These are phyloP conservation scores for Pitangus sulphuratus DNA, from an alignment of 2,797 vertebrate species.

Conservation along the genomic window DNA sequence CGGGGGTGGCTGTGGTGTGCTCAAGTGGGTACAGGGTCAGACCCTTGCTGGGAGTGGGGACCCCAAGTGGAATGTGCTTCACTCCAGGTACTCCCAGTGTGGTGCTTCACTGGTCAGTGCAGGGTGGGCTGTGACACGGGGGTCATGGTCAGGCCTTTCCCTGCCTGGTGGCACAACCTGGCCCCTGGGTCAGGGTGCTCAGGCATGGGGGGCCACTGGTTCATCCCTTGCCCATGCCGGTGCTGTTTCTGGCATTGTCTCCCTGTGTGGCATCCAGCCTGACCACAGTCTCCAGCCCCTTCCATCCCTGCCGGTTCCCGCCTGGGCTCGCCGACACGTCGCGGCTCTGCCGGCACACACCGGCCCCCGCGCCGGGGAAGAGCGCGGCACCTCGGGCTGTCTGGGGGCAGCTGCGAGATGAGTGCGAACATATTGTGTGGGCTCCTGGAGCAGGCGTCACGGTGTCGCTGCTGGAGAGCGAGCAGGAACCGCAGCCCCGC, in stretches of 20 bases:
- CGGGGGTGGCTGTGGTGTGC: background rate
- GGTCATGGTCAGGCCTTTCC: background rate
- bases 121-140: accelerated
- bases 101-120: background rate
- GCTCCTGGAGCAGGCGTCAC: background rate
- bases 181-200: background rate
- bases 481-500: background rate
- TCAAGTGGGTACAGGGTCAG: background rate
- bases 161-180: accelerated
- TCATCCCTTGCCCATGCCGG: accelerated
- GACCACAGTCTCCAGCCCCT: background rate
- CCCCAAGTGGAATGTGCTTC: background rate
- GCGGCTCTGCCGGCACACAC: background rate
- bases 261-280: background rate
- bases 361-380: background rate
- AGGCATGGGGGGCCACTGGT: accelerated
- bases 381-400: background rate
- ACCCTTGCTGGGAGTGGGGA: background rate
- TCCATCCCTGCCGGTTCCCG: background rate
- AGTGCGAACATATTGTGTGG: slow-evolving; percentile 7
- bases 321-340: background rate
- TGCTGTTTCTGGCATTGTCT: background rate
- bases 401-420: slow-evolving; percentile 40
- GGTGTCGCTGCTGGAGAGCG: slow-evolving; percentile 14
- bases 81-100: background rate